Evolutionary conservation across 2,888 invertebrate species (phyloP).

Genomic region (Chironomus riparius): DNA sequence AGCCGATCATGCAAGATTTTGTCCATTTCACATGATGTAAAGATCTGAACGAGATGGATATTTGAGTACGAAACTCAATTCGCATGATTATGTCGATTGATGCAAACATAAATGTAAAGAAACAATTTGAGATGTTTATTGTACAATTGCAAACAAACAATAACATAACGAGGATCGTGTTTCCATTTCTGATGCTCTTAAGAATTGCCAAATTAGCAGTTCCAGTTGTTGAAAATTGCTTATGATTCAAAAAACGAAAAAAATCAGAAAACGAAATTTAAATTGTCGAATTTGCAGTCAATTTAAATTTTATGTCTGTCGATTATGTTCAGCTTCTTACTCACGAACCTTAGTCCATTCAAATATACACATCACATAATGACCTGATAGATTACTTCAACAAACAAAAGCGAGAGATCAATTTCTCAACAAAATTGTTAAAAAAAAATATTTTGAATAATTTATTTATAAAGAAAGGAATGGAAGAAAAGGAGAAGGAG

Average conservation of each 20-base stretch:
- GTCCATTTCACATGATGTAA: neutral
- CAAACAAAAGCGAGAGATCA: neutral
- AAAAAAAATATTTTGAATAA: no score
- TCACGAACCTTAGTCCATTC: neutral
- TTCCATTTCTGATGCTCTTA: neutral
- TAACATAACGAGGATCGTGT: neutral
- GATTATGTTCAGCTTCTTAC: neutral
- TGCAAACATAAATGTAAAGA: neutral
- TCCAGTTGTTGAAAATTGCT: neutral
- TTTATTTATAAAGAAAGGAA: no score
- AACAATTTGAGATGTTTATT: neutral
- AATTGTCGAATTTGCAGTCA: neutral
- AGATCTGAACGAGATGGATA: no score
- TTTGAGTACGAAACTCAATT: no score
- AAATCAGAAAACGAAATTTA: neutral
- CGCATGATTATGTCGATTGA: neutral
- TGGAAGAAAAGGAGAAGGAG: no score
- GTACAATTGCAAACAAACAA: neutral
- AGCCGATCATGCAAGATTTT: slow-evolving; percentile 12
- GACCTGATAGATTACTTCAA: neutral
- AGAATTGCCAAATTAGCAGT: neutral
- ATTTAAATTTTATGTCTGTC: neutral
- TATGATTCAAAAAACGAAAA: neutral
- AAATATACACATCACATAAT: neutral
- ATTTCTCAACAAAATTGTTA: neutral